A percentile compares a stretch with the other conserved stretches of the same genome.
Evolutionary conservation across 2,797 vertebrate species (phyloP).

Genomic region (Leucoraja ocellata): DNA sequence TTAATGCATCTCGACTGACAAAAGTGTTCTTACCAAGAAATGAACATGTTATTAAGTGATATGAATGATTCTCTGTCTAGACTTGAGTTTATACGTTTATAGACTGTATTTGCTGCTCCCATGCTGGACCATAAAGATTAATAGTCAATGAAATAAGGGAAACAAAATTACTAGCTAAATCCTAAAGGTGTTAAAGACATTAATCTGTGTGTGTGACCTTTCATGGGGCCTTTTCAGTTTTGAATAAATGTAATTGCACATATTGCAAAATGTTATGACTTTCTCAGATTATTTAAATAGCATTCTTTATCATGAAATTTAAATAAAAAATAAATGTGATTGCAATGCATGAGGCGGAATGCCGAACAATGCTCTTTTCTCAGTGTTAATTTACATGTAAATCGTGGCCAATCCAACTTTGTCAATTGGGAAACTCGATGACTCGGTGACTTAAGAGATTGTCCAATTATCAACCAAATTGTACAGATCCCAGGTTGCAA

Average conservation of each 20-base stretch:
- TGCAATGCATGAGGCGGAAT: neutral
- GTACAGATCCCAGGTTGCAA: neutral
- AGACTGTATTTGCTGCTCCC: neutral
- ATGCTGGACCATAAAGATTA: neutral
- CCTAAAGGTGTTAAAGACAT: constrained; percentile 6
- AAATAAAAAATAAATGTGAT: neutral
- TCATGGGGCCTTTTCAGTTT: neutral
- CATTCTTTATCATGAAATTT: neutral
- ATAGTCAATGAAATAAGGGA: neutral
- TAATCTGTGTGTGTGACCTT: constrained; percentile 30
- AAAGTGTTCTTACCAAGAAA: neutral
- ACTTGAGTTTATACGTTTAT: neutral
- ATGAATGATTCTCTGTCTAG: neutral
- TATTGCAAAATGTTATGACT: constrained; percentile 22
- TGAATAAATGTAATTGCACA: neutral
- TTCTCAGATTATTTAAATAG: constrained; percentile 1
- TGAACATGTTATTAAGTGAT: neutral
- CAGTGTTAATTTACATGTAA: neutral
- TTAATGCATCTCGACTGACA: neutral
- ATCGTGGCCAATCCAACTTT: neutral
- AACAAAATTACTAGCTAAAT: neutral
- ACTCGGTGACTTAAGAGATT: neutral
- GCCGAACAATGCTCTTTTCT: neutral
- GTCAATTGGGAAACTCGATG: neutral
- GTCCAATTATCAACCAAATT: neutral